Conservation (phyloP, 1,140 invertebrate species). For the Drosophila arawakana region DNA sequence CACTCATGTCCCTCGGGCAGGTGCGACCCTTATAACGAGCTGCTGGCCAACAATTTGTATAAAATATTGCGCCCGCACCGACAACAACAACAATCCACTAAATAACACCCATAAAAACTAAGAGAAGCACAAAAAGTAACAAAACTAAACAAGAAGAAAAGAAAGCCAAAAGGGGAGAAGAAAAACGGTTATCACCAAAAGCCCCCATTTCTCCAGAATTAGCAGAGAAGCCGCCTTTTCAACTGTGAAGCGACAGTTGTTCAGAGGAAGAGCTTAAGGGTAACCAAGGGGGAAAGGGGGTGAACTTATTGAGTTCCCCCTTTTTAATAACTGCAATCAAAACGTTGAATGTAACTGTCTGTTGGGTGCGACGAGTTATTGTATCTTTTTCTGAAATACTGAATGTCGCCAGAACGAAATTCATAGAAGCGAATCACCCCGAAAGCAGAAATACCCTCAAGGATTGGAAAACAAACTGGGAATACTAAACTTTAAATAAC, state of each 20-base stretch:
- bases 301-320: slow-evolving; percentile 7
- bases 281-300: not conserved
- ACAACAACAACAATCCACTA: slow-evolving; percentile 42
- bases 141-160: not conserved
- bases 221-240: slow-evolving; percentile 3
- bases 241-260: slow-evolving; percentile 50
- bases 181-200: slow-evolving; percentile 38
- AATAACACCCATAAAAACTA: slow-evolving; percentile 43
- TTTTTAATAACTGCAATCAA: slow-evolving; percentile 68
- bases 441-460: not conserved
- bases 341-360: slow-evolving; percentile 53
- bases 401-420: slow-evolving; percentile 26
- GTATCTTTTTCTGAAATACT: slow-evolving; percentile 35
- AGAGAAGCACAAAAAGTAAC: not conserved
- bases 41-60: slow-evolving; percentile 72
- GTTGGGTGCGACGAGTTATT: slow-evolving; percentile 34
- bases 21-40: slow-evolving; percentile 74
- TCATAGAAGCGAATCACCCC: not conserved
- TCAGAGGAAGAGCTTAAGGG: not conserved
- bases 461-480: not conserved
- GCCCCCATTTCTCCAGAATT: slow-evolving; percentile 54
- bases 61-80: slow-evolving; percentile 76
- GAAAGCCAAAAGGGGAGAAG: slow-evolving; percentile 1
- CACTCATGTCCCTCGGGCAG: slow-evolving; percentile 49
- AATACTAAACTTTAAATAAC: no score